phyloP scores from a whole-genome alignment of 2,888 invertebrate genomes.

The Nemurella pictetii region DNA sequence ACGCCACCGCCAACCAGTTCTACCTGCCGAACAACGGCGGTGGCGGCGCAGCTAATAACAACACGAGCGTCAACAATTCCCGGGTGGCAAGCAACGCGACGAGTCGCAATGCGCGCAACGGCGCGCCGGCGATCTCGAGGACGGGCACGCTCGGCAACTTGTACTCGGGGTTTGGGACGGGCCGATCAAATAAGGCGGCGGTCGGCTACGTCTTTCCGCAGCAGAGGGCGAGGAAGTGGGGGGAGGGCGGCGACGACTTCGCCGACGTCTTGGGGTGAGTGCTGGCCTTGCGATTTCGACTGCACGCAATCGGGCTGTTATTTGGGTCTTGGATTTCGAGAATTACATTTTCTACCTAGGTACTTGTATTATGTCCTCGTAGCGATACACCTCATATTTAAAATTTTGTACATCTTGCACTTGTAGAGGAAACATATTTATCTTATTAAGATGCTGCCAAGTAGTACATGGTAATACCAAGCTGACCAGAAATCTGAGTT shows the following conservation, averaged over 20 bases:
- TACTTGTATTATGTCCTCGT: no score
- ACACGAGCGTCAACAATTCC: neutral
- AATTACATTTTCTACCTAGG: no score
- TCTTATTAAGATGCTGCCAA: no score
- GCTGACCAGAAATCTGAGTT: no score
- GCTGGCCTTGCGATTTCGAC: neutral
- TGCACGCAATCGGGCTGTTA: no score
- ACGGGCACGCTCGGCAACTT: neutral
- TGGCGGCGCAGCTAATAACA: neutral
- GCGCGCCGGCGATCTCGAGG: neutral
- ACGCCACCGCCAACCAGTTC: neutral
- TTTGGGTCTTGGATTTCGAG: no score
- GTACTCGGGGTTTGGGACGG: neutral
- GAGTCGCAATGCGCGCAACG: no score
- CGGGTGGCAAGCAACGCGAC: neutral
- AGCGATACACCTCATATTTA: no score
- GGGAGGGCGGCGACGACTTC: slow-evolving; percentile 67
- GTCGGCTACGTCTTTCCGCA: slow-evolving; percentile 26
- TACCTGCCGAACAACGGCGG: neutral
- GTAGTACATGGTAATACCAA: no score
- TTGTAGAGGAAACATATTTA: no score
- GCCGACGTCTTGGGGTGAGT: slow-evolving; percentile 73
- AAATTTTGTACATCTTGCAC: no score
- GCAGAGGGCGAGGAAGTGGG: slow-evolving; percentile 46
- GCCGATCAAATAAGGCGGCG: slow-evolving; percentile 6